Conservation (phyloP, 2,113 vertebrate species). For the Strix aluco region DNA sequence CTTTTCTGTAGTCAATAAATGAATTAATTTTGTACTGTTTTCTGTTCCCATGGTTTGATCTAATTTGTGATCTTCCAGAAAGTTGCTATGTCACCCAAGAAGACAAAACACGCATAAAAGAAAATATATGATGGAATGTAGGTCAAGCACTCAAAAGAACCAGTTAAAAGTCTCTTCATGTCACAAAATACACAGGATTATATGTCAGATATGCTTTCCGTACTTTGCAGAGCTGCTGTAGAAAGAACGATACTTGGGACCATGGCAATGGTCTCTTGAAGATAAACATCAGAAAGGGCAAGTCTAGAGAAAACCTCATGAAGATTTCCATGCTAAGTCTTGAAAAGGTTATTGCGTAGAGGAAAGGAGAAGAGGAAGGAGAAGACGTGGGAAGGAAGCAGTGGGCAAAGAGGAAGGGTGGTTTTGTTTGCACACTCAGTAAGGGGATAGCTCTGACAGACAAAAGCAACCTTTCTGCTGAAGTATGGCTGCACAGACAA, state of each 20-base stretch:
- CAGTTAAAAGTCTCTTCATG: not conserved
- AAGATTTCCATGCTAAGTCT: not conserved
- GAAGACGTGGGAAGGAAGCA: not conserved
- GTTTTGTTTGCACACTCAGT: not conserved
- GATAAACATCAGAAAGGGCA: not conserved
- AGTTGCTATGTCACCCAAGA: not conserved
- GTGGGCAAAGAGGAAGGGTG: not conserved
- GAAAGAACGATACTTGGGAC: not conserved
- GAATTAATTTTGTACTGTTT: conserved; percentile 28
- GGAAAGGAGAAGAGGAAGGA: not conserved
- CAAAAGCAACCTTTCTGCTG: not conserved
- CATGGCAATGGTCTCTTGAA: not conserved
- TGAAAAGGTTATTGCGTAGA: not conserved
- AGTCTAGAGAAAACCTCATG: not conserved
- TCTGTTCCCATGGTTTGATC: conserved; percentile 3
- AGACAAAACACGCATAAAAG: conserved; percentile 12
- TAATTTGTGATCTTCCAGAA: not conserved
- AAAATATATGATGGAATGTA: conserved; percentile 31
- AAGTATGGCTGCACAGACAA: not conserved
- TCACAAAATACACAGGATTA: not conserved
- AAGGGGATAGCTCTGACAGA: not conserved
- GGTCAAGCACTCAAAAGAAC: not conserved
- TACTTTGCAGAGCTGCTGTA: not conserved
- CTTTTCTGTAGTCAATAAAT: conserved; percentile 35
- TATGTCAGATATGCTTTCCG: not conserved